Base-by-base conservation (phyloP, 1,140 invertebrate genomes). In the Ips nitidus region DNA sequence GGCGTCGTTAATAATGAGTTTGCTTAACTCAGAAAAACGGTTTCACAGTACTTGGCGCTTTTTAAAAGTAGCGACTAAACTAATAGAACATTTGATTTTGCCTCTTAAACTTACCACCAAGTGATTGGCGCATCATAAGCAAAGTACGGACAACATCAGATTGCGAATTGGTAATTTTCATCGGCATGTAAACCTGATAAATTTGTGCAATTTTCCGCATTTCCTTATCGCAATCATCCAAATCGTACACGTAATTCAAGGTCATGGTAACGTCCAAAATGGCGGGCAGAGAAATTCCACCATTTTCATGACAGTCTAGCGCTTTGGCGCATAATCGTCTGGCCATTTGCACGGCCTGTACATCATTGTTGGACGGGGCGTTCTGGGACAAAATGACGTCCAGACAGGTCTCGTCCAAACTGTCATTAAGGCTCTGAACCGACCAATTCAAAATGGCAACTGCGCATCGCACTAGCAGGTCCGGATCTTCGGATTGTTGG, bases 261-360 rank as follows among this genome's bases (percentile, higher is more conserved):
- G 40, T 65, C 1, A 37, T 37, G 7, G 60, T n/a, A 4, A 76
- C 66, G 65, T 78, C 76, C 4, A 73, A 41, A 62, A 72, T 70
- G 7, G 60, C 7, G 45, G 7, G 41, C 39, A 71, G 62, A 37
- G 60, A 7, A 42, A 7, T 6, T 5, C 73, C 3, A 5, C 76
- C 71, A 42, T 59, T 52, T 3, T 38, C 22, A 6, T 75, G 66
- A 22, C 47, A 65, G n/a, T 68, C 41, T 7, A 74, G 47, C 4
- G 73, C 74, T 71, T 76, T 76, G 1, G 61, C 63, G 2, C 71
- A 47, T 5, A 76, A 47, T 38, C 70, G 36, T 45, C 41, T 52
- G 6, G 74, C 71, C 41, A 78, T 67, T 52, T 57, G 50, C 39
- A 75, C 63, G 8, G 69, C 67, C 22, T 38, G 4, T 52, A 68